Evolutionary conservation across 2,888 invertebrate species (phyloP), one percentile per base, ranked within the genome.

Genomic region (Caenorhabditis becei): DNA sequence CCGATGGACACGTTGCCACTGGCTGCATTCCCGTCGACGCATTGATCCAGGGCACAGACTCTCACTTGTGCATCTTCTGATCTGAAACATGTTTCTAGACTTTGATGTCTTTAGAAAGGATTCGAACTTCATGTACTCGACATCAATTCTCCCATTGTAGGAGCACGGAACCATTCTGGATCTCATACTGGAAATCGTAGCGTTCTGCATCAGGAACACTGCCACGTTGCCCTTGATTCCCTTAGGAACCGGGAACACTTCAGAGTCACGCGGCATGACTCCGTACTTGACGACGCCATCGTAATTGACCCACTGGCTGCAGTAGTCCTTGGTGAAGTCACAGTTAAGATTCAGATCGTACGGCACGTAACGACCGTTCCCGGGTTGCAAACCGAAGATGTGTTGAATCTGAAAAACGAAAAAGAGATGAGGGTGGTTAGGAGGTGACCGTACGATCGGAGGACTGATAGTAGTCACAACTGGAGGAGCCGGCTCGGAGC

Each of bases 221-320:
- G 83, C 87, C 11, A 86, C 86, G 53, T 87, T 87, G 2, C 87
- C 87, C 80, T 65, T 61, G 4, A 80, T 61, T 20, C 71, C 77
- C 41, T 80, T 74, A 10, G 87, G 87, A 24, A 87, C 59, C 5
- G 87, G 87, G 51, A 87, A 85, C 14, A 81, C 59, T 20, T 83
- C 77, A 10, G 74, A 77, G 69, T 83, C 83, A 11, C 81, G 56
- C 16, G 88, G 88, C 26, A 83, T 86, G 1, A 81, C 82, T 47
- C 88, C 88, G 44, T 83, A 85, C 20, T 83, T 71, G 10, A 87
- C 80, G 23, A 74, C 54, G 14, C 83, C 86, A 51, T 88, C 87
- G 61, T 87, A 85, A 58, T 84, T 86, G 37, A 87, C 86, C 90
- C 90, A 90, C 58, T 90, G 90, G 75, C 80, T 86, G 77, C 90